Evolutionary conservation across 2,888 invertebrate species (phyloP), one percentile per base, ranked within the genome.

Genomic region (Parelbella ahira): DNA sequence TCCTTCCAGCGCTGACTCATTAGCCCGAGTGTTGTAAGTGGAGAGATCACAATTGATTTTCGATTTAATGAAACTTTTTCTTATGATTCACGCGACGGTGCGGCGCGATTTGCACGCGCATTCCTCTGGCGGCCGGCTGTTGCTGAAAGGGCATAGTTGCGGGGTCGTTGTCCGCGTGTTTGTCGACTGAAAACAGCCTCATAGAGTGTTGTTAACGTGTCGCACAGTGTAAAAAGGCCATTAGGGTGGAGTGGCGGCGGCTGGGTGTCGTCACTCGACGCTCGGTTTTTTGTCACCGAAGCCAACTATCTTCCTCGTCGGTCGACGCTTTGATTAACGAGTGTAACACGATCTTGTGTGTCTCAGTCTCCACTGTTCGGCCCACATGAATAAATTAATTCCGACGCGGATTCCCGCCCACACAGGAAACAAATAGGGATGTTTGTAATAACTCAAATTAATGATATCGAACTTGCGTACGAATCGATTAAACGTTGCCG

Each of bases 311-410:
- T 60, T 68, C 66, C 65, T 63, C 50, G 63, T 60, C 62, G 63
- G 59, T 44, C 47, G 58, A 48, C 47, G 56, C 62, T 73, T 74
- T 80, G 75, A 82, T 81, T 80, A 80, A 80, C 70, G 73, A 71
- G 56, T 56, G 78, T 72, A 78, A 78, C 69, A 54, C 57, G 74
- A 82, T 72, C 66, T 60, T 57, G 58, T 58, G 57, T 63, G 64
- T 68, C 66, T 71, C 62, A 47, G 57, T 59, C 59, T 58, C 59
- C 54, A 34, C 60, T 54, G 58, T 56, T 53, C 67, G 48, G 54
- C 69, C 68, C 62, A 68, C 69, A 57, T 58, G 55, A 63, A 62
- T 68, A 63, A 71, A 74, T 77, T 69, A 67, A 71, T 74, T 63
- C 60, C 59, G 51, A 63, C 58, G 45, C 54, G 52, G 48, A 58